A percentile compares a stretch with the other conserved stretches of the same genome.
Conservation (phyloP, 2,888 invertebrate genomes). For the Rhamnusium bicolor region DNA sequence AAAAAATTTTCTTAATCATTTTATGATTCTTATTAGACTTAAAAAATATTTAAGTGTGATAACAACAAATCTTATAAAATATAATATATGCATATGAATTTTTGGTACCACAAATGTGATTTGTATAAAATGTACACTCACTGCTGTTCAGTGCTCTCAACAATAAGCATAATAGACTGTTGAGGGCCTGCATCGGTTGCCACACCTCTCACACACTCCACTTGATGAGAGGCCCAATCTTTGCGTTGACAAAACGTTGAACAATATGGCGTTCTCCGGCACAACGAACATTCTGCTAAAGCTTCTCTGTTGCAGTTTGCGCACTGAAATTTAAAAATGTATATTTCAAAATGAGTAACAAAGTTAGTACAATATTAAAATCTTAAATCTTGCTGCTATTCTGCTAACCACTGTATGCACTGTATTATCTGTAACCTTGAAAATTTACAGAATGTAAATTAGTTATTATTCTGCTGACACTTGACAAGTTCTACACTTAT, state of each 20-base stretch:
- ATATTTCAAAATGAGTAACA: too few species aligned
- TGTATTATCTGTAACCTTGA: too few species aligned
- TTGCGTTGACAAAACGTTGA: slow-evolving; percentile 92
- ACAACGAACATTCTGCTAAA: slow-evolving; percentile 89
- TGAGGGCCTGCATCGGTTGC: slow-evolving; percentile 74
- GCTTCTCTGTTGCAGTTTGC: slow-evolving; percentile 93
- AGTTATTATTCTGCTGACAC: too few species aligned
- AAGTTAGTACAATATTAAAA: too few species aligned
- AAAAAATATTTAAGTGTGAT: slow-evolving; percentile 17
- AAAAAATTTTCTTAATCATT: slow-evolving; percentile 7
- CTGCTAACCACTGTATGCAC: too few species aligned
- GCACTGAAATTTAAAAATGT: slow-evolving; percentile 76
- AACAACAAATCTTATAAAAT: slow-evolving; percentile 38
- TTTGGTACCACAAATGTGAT: slow-evolving; percentile 36
- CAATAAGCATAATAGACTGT: slow-evolving; percentile 90
- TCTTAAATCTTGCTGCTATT: too few species aligned
- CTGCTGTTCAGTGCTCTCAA: slow-evolving; percentile 82
- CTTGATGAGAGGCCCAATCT: slow-evolving; percentile 91
- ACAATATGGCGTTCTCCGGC: slow-evolving; percentile 90
- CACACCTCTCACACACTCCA: slow-evolving; percentile 85
- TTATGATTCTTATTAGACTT: slow-evolving; percentile 11
- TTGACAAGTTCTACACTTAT: too few species aligned
- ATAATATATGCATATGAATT: slow-evolving; percentile 40
- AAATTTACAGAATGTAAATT: too few species aligned
- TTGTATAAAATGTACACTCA: slow-evolving; percentile 51